Conservation (phyloP, 2,888 invertebrate genomes). For the Synanthedon tipuliformis region DNA sequence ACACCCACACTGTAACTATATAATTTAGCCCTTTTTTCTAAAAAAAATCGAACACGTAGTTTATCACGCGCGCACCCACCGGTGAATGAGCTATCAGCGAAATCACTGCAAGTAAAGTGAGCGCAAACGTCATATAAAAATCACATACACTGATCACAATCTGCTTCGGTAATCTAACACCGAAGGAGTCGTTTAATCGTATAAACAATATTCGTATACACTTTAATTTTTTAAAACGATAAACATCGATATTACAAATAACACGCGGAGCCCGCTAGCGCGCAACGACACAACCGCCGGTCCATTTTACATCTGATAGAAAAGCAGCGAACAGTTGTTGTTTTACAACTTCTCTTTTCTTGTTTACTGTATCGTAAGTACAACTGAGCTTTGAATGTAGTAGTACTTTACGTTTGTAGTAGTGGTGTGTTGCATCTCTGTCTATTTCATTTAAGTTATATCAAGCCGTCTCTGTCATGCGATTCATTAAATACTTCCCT, state of each 20-base stretch:
- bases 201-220: conserved; percentile 62
- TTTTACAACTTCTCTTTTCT: conserved; percentile 70
- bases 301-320: conserved; percentile 71
- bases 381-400: conserved; percentile 34
- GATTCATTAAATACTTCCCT: conserved; percentile 26
- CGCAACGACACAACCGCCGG: conserved; percentile 62
- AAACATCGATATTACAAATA: conserved; percentile 66
- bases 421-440: conserved; percentile 11
- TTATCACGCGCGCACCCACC: conserved; percentile 67
- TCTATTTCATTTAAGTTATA: conserved; percentile 2
- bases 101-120: conserved; percentile 65
- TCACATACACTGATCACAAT: conserved; percentile 64
- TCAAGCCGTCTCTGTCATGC: conserved; percentile 28
- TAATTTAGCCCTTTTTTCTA: conserved; percentile 40
- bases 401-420: conserved; percentile 24
- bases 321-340: conserved; percentile 61
- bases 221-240: conserved; percentile 55
- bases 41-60: conserved; percentile 54
- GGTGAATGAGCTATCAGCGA: conserved; percentile 67
- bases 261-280: conserved; percentile 63
- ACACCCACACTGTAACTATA: conserved; percentile 56
- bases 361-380: conserved; percentile 46
- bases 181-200: conserved; percentile 60
- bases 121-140: conserved; percentile 61
- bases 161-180: conserved; percentile 54